These are phyloP conservation scores for Drosophila pseudoobscura DNA, from an alignment of 1,140 invertebrate species.

Conservation along the genomic window DNA sequence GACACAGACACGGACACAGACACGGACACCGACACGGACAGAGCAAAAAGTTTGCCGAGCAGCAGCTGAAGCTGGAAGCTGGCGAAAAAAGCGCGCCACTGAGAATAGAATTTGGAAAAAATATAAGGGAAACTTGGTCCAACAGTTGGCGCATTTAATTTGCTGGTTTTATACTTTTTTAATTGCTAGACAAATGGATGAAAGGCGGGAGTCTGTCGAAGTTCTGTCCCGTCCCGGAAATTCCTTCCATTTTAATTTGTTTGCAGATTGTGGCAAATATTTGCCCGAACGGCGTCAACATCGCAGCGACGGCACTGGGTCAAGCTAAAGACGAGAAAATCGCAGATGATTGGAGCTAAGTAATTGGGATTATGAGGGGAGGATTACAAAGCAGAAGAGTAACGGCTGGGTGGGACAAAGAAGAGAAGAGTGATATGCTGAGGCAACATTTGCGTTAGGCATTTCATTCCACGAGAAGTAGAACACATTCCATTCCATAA, in stretches of 20 bases:
- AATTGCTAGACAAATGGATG: slow-evolving; percentile 78
- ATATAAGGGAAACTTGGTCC: slow-evolving; percentile 25
- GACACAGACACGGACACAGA: neutral
- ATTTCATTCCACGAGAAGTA: too few relatives aligned
- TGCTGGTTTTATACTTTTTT: slow-evolving; percentile 80
- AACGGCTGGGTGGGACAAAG: too few relatives aligned
- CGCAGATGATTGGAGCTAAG: slow-evolving; percentile 11
- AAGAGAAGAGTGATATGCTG: too few relatives aligned
- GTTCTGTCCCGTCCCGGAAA: slow-evolving; percentile 34
- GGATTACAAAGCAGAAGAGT: too few relatives aligned
- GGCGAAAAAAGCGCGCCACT: slow-evolving; percentile 26
- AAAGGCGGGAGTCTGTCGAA: slow-evolving; percentile 15
- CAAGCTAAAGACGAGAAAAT: slow-evolving; percentile 22
- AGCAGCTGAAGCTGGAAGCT: slow-evolving; percentile 13
- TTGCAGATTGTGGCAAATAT: slow-evolving; percentile 61
- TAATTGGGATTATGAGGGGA: too few relatives aligned
- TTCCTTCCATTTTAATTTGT: slow-evolving; percentile 48
- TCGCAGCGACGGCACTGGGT: slow-evolving; percentile 10
- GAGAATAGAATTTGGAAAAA: slow-evolving; percentile 34
- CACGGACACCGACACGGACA: neutral
- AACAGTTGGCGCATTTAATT: slow-evolving; percentile 76
- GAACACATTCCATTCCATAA: neutral
- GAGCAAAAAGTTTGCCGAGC: slow-evolving; percentile 25
- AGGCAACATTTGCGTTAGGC: too few relatives aligned
- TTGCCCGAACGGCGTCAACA: slow-evolving; percentile 18